These are phyloP conservation scores for Hirtodrosophila trivittata DNA, from an alignment of 2,888 invertebrate genomes.

Conservation along the genomic window DNA sequence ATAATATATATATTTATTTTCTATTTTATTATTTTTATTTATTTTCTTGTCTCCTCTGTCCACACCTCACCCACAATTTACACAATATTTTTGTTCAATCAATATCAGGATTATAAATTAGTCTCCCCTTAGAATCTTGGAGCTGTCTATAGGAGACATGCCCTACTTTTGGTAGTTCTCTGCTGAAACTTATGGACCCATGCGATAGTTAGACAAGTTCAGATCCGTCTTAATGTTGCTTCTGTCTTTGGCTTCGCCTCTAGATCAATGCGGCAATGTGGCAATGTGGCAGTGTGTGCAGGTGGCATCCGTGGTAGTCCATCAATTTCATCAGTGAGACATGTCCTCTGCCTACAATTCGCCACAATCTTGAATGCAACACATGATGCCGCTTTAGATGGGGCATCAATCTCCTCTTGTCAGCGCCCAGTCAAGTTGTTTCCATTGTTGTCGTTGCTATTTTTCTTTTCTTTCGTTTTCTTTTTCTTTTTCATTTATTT, in stretches of 20 bases:
- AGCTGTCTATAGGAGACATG: no score
- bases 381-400: conserved; percentile 50
- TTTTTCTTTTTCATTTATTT: neutral
- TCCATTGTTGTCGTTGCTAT: conserved; percentile 55
- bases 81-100: no score
- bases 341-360: conserved; percentile 35
- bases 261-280: neutral
- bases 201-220: neutral
- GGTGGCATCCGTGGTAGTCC: neutral
- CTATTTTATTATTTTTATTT: no score
- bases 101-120: no score
- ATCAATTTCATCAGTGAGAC: conserved; percentile 35
- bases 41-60: no score
- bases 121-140: no score
- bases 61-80: no score
- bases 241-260: neutral
- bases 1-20: no score
- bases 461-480: neutral
- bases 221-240: neutral
- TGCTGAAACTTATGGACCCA: no score
- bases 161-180: no score
- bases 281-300: neutral
- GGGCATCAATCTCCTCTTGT: conserved; percentile 70
- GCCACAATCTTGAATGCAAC: conserved; percentile 8
- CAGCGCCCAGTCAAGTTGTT: conserved; percentile 74